A percentile compares a stretch with the other conserved stretches of the same genome.
Conservation (phyloP, 2,113 vertebrate genomes). For the Lepus timidus region DNA sequence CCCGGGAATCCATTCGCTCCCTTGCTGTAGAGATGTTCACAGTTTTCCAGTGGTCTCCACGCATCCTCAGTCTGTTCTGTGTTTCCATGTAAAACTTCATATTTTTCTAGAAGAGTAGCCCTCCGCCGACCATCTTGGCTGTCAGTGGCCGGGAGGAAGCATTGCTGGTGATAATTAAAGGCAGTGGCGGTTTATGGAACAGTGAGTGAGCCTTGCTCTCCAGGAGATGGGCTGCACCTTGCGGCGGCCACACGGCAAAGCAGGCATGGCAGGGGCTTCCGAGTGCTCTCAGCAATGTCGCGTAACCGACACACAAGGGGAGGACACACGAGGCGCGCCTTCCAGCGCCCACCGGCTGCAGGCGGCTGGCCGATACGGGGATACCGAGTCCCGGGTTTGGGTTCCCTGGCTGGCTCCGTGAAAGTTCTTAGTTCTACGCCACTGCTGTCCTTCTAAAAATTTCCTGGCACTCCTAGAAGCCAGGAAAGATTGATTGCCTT, state of each 20-base stretch:
- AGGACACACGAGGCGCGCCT: too few species aligned
- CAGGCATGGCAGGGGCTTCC: not conserved
- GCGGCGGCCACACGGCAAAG: fast-evolving
- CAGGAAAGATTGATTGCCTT: conserved; percentile 66
- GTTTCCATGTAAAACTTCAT: conserved; percentile 54
- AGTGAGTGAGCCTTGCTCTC: not conserved
- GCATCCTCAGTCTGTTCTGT: not conserved
- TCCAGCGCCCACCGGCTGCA: not conserved
- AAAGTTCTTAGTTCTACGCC: conserved; percentile 41
- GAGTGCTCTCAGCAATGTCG: not conserved
- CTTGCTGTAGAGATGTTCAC: not conserved
- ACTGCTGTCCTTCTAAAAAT: conserved; percentile 26
- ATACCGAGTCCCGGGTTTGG: not conserved
- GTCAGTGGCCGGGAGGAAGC: conserved; percentile 4
- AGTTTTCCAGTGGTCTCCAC: conserved; percentile 44
- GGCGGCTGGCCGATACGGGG: not conserved
- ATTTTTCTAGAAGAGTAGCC: conserved; percentile 36
- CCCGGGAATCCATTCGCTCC: not conserved
- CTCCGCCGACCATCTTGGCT: conserved; percentile 22
- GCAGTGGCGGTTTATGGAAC: not conserved
- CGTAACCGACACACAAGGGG: not conserved
- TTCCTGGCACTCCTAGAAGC: conserved; percentile 22
- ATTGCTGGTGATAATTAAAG: not conserved
- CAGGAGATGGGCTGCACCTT: not conserved
- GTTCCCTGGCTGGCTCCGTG: conserved; percentile 15